A percentile compares a stretch with the other conserved stretches of the same genome.
Conservation (phyloP, 2,888 invertebrate species). For the Ellobium chinense region DNA sequence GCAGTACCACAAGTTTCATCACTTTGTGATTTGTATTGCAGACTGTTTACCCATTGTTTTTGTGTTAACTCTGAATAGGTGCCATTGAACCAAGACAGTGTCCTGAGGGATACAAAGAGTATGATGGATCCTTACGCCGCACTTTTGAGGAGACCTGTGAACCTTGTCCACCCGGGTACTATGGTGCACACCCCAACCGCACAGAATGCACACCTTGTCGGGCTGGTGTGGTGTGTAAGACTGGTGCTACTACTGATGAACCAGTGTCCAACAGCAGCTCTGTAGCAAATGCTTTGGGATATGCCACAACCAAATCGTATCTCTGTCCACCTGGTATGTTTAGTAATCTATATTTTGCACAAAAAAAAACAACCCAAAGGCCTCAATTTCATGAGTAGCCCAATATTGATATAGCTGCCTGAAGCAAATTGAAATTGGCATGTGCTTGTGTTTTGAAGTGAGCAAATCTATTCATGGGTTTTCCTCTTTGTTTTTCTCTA, state of each 20-base stretch:
- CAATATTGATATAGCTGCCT: no score
- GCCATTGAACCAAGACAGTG: conserved; percentile 75
- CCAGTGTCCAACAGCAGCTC: conserved; percentile 69
- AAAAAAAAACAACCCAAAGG: neutral
- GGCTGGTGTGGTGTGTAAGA: conserved; percentile 76
- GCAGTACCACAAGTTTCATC: no score
- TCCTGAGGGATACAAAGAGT: conserved; percentile 74
- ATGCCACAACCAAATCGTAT: conserved; percentile 71
- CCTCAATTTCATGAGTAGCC: no score
- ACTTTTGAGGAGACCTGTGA: conserved; percentile 75
- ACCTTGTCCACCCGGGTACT: conserved; percentile 73
- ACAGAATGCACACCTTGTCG: conserved; percentile 70
- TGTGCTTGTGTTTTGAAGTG: no score
- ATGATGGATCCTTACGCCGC: conserved; percentile 65
- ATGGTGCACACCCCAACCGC: conserved; percentile 70
- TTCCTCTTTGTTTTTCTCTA: no score
- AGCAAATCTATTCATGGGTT: no score
- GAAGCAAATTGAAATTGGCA: no score
- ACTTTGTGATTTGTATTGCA: no score
- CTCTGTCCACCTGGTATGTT: conserved; percentile 71
- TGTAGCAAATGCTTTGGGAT: conserved; percentile 61
- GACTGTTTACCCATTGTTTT: no score
- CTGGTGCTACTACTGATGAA: conserved; percentile 69
- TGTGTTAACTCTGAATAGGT: no score
- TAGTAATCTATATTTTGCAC: neutral